Evolutionary conservation across 2,888 invertebrate species (phyloP).

Genomic region (Troglohyphantes excavatus): DNA sequence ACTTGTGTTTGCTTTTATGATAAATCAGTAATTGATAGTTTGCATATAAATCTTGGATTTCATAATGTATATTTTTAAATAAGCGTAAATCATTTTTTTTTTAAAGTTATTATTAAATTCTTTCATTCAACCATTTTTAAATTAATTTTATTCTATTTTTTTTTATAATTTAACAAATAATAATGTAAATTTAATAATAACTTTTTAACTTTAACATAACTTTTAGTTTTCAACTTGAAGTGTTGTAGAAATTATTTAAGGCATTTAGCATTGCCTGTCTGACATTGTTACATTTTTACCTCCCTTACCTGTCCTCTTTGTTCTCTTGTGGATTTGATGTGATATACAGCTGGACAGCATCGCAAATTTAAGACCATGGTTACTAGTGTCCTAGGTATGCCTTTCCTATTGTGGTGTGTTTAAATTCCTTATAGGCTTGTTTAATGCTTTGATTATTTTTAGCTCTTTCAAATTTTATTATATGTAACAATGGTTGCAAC

Average conservation of each 20-base stretch:
- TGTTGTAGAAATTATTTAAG: constrained; percentile 14
- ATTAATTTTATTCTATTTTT: too few relatives aligned
- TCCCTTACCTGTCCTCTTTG: constrained; percentile 66
- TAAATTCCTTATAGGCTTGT: neutral
- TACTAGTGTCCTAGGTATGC: constrained; percentile 98
- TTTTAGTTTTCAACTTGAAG: constrained; percentile 14
- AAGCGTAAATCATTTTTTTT: too few relatives aligned
- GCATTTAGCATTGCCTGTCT: constrained; percentile 49
- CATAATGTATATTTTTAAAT: too few relatives aligned
- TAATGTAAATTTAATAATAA: too few relatives aligned
- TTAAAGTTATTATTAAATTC: too few relatives aligned
- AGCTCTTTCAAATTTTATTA: too few relatives aligned
- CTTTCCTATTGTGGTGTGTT: constrained; percentile 71
- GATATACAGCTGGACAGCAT: constrained; percentile 86
- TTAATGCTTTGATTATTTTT: constrained; percentile 4
- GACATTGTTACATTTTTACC: constrained; percentile 67
- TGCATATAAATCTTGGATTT: too few relatives aligned
- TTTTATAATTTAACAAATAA: too few relatives aligned
- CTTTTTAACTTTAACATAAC: neutral
- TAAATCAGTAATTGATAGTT: too few relatives aligned
- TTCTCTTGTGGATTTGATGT: constrained; percentile 57
- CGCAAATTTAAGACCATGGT: constrained; percentile 99
- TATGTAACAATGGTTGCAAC: too few relatives aligned
- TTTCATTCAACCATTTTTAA: too few relatives aligned
- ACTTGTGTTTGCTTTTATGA: too few relatives aligned